phyloP scores from a whole-genome alignment of 2,888 invertebrate genomes.

The Epinotia demarniana region DNA sequence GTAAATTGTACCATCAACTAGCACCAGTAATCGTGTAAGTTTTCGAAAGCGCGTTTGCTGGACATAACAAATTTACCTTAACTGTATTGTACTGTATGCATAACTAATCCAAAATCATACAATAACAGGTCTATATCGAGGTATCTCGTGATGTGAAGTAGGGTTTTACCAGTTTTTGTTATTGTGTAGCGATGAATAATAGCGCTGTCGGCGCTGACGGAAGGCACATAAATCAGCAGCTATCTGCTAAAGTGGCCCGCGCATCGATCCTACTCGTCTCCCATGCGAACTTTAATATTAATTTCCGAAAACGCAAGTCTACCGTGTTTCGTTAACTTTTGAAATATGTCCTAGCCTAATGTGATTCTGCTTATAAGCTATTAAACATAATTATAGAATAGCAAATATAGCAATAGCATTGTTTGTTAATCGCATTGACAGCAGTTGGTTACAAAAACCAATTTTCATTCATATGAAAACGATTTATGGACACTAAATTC shows the following conservation, averaged over 20 bases:
- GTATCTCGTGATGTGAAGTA: conserved; percentile 9
- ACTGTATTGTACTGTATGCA: too few species aligned
- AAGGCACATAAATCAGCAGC: conserved; percentile 44
- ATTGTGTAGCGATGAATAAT: conserved; percentile 41
- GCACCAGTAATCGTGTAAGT: background rate
- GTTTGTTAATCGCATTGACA: too few species aligned
- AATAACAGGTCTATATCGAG: background rate
- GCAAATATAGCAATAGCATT: too few species aligned
- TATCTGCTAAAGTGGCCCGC: conserved; percentile 34
- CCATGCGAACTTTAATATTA: conserved; percentile 24
- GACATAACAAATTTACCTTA: too few species aligned
- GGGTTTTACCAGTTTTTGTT: conserved; percentile 17
- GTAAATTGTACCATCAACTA: too few species aligned
- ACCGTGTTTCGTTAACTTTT: background rate
- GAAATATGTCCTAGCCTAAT: too few species aligned
- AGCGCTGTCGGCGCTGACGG: conserved; percentile 33
- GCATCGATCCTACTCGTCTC: conserved; percentile 30
- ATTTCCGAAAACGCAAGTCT: background rate
- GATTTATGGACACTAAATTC: background rate
- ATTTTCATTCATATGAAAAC: too few species aligned
- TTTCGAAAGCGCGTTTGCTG: background rate
- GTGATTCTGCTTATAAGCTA: too few species aligned
- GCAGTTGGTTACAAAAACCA: too few species aligned
- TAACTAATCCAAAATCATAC: background rate
- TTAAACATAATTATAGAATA: too few species aligned